phyloP scores from a whole-genome alignment of 2,888 invertebrate genomes.

The Ischnura elegans region DNA sequence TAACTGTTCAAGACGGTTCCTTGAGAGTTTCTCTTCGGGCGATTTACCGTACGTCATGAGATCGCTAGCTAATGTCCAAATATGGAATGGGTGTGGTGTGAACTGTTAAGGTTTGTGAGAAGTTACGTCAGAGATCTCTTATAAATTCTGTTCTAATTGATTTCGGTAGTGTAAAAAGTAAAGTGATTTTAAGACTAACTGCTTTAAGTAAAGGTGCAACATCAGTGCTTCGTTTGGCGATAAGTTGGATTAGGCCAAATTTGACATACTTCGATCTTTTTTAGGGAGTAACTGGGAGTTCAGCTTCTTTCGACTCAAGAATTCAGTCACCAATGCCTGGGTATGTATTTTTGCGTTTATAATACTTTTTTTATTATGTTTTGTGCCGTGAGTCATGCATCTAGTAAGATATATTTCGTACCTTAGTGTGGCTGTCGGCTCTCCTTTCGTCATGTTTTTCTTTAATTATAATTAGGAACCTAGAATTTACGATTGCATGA shows the following conservation, averaged over 20 bases:
- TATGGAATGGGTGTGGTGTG: constrained; percentile 65
- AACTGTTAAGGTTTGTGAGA: constrained; percentile 45
- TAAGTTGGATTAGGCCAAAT: not conserved
- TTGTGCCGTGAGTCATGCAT: too few relatives aligned
- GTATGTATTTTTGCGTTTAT: not conserved
- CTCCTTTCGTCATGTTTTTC: too few relatives aligned
- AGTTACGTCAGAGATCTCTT: constrained; percentile 26
- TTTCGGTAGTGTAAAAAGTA: not conserved
- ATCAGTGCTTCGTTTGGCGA: not conserved
- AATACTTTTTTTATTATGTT: not conserved
- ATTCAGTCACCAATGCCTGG: constrained; percentile 60
- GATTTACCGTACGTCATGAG: not conserved
- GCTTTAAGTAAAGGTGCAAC: not conserved
- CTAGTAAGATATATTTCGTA: too few relatives aligned
- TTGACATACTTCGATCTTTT: not conserved
- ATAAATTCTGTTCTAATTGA: not conserved
- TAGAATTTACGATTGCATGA: too few relatives aligned
- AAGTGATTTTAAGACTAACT: not conserved
- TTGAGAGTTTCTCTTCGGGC: not conserved
- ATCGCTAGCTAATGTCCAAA: constrained; percentile 45
- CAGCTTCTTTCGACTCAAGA: not conserved
- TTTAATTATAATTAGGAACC: too few relatives aligned
- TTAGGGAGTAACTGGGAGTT: not conserved
- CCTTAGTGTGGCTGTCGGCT: too few relatives aligned
- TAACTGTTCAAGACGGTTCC: not conserved